Evolutionary conservation across 2,113 vertebrate genomes (phyloP), one percentile per base, ranked within the genome.

Genomic region (Microtus pennsylvanicus): DNA sequence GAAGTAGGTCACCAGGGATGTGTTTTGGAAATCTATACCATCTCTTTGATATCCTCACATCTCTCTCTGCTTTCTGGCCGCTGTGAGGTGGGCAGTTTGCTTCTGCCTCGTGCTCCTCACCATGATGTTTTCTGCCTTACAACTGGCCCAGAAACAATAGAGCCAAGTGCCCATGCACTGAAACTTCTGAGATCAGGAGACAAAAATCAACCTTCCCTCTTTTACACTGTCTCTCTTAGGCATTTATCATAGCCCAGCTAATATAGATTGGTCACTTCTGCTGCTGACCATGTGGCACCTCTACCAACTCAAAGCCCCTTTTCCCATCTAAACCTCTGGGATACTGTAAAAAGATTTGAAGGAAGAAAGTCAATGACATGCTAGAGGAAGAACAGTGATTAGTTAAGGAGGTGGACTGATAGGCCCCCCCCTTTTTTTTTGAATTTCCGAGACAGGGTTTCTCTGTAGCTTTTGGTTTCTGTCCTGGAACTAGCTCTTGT

Each of bases 211-310:
- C 22, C 19, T 45, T 47, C 33, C 12, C 12, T 50, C 42, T 42
- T 65, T 17, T 38, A n/a, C 30, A 77, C 17, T 35, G 72, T 3
- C 55, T 47, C 28, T 24, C 72, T 38, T 17, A 77, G 38, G 55
- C 21, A 9, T 24, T 30, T 22, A 28, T 33, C 26, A n/a, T 14
- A 28, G 13, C 47, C 38, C 2, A 21, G 52, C 16, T 13, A 42
- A 47, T 0, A 0, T 0, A 35, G 61, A 16, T 19, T 33, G 2
- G 17, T n/a, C 67, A 65, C 58, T 81, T 52, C 87, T 28, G 52
- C 30, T 47, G 78, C 6, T 50, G n/a, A 50, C 38, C 45, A 35
- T 52, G 30, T 30, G 47, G 17, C 3, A 16, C 3, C 3, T 30
- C 3, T 30, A 55, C 13, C 13, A 50, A 12, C 8, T 24, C n/a